Evolutionary conservation across 2,113 vertebrate species (phyloP).

Genomic region (Ginglymostoma cirratum): DNA sequence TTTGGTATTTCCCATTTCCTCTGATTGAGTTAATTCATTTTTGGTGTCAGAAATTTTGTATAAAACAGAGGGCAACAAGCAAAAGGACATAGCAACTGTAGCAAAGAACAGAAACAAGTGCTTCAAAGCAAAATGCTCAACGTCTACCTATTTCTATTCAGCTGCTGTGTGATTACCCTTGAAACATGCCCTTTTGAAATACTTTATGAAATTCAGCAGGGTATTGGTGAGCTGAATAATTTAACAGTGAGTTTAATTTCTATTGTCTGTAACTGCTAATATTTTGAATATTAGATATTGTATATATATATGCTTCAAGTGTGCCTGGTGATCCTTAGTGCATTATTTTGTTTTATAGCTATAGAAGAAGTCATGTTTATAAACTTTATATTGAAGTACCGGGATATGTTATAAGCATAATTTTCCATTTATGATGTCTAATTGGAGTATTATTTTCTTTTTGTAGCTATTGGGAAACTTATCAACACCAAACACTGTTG

Average conservation of each 20-base stretch:
- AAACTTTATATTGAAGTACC: neutral
- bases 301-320: neutral
- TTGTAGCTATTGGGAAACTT: neutral
- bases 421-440: neutral
- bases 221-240: neutral
- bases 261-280: neutral
- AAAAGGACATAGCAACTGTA: neutral
- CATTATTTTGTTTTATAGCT: neutral
- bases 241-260: conserved; percentile 1
- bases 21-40: neutral
- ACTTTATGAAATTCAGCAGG: neutral
- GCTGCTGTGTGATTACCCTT: too few species aligned
- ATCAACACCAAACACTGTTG: neutral
- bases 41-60: too few species aligned
- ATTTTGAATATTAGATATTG: neutral
- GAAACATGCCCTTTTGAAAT: neutral
- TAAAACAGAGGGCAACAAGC: neutral
- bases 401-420: neutral
- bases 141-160: neutral
- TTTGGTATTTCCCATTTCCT: neutral
- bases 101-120: neutral
- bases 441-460: neutral
- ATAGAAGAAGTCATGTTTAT: neutral
- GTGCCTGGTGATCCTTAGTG: neutral
- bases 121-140: neutral